Evolutionary conservation across 2,797 vertebrate genomes (phyloP).

Genomic region (Avahi laniger): DNA sequence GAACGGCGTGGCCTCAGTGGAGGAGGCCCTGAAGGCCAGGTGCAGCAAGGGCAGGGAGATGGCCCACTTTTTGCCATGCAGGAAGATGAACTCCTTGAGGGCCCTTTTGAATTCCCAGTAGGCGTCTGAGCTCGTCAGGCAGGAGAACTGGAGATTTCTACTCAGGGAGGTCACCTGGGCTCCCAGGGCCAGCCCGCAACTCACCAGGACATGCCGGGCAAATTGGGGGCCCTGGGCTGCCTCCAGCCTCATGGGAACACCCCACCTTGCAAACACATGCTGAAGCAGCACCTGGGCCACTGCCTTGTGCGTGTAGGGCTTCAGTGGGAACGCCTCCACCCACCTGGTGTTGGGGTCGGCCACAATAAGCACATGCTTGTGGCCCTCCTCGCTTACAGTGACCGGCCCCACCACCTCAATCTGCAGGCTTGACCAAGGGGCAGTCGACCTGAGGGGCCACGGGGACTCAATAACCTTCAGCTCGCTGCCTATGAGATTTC

Average conservation of each 20-base stretch:
- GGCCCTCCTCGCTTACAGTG: slow-evolving; percentile 67
- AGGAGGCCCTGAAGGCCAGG: slow-evolving; percentile 76
- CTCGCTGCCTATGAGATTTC: slow-evolving; percentile 23
- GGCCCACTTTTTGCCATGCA: slow-evolving; percentile 72
- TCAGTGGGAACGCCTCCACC: slow-evolving; percentile 75
- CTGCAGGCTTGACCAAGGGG: slow-evolving; percentile 72
- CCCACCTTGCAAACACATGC: slow-evolving; percentile 77
- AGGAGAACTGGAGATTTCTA: slow-evolving; percentile 70
- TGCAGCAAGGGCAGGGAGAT: slow-evolving; percentile 72
- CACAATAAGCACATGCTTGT: slow-evolving; percentile 71
- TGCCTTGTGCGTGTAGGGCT: slow-evolving; percentile 70
- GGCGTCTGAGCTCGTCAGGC: slow-evolving; percentile 54
- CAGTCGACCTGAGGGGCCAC: slow-evolving; percentile 58
- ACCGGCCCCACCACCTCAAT: slow-evolving; percentile 72
- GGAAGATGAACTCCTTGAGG: slow-evolving; percentile 75
- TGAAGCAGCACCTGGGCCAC: slow-evolving; percentile 77
- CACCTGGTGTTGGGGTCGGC: slow-evolving; percentile 68
- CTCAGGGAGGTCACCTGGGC: slow-evolving; percentile 55
- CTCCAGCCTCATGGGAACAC: slow-evolving; percentile 65
- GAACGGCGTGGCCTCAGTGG: not conserved
- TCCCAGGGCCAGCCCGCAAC: slow-evolving; percentile 74
- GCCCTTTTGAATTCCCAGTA: slow-evolving; percentile 76
- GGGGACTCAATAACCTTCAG: slow-evolving; percentile 64
- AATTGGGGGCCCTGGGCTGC: slow-evolving; percentile 74
- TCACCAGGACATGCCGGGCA: slow-evolving; percentile 72